Conservation (phyloP, 92 coral and sea anemone genomes). For the Phenganax marumi region DNA sequence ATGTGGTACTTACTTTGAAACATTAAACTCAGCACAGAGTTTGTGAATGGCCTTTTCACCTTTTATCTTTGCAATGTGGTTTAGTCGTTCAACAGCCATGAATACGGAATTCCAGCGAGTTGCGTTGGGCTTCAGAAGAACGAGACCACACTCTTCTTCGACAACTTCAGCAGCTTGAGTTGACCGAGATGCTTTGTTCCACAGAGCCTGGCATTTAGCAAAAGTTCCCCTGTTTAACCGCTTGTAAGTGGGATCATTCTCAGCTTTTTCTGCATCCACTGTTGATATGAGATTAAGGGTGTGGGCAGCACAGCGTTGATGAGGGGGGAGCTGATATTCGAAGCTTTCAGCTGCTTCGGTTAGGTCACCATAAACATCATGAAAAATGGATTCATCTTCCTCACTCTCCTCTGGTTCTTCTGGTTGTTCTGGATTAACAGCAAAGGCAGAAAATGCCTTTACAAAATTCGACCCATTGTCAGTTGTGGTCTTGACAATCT, state of each 20-base stretch:
- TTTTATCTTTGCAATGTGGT: neutral
- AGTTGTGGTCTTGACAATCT: neutral
- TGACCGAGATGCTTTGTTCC: slow-evolving; percentile 1
- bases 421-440: neutral
- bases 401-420: neutral
- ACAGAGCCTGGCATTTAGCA: neutral
- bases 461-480: neutral
- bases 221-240: neutral
- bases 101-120: slow-evolving; percentile 10
- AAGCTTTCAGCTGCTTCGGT: slow-evolving; percentile 13
- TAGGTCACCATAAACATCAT: slow-evolving; percentile 7
- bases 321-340: slow-evolving; percentile 17
- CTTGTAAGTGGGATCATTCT: neutral
- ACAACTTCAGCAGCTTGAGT: neutral
- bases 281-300: neutral
- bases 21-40: neutral
- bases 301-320: slow-evolving; percentile 33
- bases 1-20: neutral
- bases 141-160: neutral
- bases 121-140: slow-evolving; percentile 20
- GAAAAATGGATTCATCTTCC: neutral
- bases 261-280: neutral
- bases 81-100: slow-evolving; percentile 5
- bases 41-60: slow-evolving; percentile 17
- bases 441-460: neutral